A percentile compares a stretch with the other conserved stretches of the same genome.
phyloP scores from a whole-genome alignment of 2,888 invertebrate genomes.

The Iphiclides podalirius region DNA sequence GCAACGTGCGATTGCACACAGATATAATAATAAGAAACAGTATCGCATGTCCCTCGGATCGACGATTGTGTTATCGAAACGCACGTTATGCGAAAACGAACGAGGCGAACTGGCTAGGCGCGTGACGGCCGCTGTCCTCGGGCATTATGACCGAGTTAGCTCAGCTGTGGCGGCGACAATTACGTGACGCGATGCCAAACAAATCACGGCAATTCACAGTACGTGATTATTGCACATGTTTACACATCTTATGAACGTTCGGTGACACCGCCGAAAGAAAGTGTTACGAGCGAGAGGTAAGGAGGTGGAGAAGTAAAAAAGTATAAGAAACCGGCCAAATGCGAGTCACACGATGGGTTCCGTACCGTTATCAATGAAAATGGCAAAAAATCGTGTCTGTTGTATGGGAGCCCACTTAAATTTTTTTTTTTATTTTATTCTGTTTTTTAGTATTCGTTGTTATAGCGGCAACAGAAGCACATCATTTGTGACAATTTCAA shows the following conservation, averaged over 20 bases:
- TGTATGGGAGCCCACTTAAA: too few species aligned
- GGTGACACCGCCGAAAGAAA: background rate
- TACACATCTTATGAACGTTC: background rate
- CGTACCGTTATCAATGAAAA: too few species aligned
- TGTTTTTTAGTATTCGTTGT: too few species aligned
- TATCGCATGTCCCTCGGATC: conserved; percentile 16
- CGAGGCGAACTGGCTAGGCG: conserved; percentile 10
- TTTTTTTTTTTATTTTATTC: too few species aligned
- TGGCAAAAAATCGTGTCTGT: too few species aligned
- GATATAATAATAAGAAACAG: conserved; percentile 27
- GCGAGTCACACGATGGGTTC: too few species aligned
- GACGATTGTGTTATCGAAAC: background rate
- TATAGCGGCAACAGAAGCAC: too few species aligned
- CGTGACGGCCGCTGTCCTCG: conserved; percentile 37
- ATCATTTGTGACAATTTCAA: too few species aligned
- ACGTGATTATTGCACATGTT: conserved; percentile 3
- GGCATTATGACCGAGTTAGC: conserved; percentile 45
- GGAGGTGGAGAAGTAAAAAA: too few species aligned
- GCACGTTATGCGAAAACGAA: background rate
- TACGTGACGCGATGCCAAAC: conserved; percentile 23
- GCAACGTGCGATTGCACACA: conserved; percentile 34
- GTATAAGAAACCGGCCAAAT: too few species aligned
- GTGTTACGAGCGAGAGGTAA: background rate
- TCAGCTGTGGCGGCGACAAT: conserved; percentile 24
- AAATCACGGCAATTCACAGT: conserved; percentile 12